A percentile compares a stretch with the other conserved stretches of the same genome.
Evolutionary conservation across 2,797 vertebrate genomes (phyloP).

Genomic region (Karalla daura): DNA sequence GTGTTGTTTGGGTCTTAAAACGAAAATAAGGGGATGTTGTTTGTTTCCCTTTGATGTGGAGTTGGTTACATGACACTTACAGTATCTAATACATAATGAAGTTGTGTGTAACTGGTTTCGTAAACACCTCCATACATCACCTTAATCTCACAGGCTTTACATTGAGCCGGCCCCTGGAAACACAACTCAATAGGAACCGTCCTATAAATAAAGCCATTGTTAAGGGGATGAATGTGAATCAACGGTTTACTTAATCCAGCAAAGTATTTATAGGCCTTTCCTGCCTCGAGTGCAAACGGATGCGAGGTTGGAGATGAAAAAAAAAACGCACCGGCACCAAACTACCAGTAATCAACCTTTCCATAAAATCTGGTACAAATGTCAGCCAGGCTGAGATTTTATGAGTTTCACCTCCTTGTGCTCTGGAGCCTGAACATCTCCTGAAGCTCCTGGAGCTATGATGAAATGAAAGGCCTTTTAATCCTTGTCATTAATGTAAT

Average conservation of each 20-base stretch:
- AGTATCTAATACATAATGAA: not conserved
- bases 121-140: not conserved
- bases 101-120: not conserved
- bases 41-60: not conserved
- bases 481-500: too few species aligned
- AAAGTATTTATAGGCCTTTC: not conserved
- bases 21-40: not conserved
- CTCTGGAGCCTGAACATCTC: too few species aligned
- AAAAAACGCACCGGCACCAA: not conserved
- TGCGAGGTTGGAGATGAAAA: not conserved
- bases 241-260: not conserved
- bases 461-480: too few species aligned
- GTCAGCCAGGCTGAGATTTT: too few species aligned
- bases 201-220: constrained; percentile 16
- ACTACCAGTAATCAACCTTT: too few species aligned
- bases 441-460: too few species aligned
- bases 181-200: not conserved
- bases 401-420: too few species aligned
- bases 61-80: not conserved
- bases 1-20: not conserved
- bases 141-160: not conserved
- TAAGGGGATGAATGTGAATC: constrained; percentile 1
- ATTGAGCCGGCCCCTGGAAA: not conserved
- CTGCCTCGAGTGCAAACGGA: constrained; percentile 1
- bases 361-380: too few species aligned